Percentiles rank a stretch among this genome's conserved stretches.
phyloP scores from a whole-genome alignment of 2,113 vertebrate genomes.

The Mirounga angustirostris region DNA sequence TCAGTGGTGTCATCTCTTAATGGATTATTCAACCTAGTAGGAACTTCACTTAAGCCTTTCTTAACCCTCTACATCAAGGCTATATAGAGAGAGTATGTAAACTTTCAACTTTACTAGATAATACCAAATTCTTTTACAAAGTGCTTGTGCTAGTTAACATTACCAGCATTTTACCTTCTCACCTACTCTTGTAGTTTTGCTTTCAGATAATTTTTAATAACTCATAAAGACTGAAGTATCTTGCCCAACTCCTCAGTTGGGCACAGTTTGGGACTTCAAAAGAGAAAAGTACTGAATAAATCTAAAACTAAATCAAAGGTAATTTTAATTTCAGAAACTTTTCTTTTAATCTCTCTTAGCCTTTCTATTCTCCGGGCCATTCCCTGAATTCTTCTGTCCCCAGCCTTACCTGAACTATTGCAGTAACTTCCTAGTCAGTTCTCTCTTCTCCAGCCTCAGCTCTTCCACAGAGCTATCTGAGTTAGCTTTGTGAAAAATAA shows the following conservation, averaged over 20 bases:
- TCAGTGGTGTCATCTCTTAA: not conserved
- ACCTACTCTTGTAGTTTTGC: not conserved
- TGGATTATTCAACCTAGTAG: not conserved
- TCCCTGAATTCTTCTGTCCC: not conserved
- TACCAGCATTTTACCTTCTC: not conserved
- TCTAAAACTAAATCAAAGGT: slow-evolving; percentile 53
- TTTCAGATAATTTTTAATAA: slow-evolving; percentile 41
- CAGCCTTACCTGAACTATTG: not conserved
- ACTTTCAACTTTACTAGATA: not conserved
- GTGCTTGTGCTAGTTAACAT: slow-evolving; percentile 29
- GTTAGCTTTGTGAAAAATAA: slow-evolving; percentile 6
- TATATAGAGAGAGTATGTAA: not conserved
- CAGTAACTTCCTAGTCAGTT: not conserved
- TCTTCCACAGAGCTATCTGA: not conserved
- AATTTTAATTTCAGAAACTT: slow-evolving; percentile 10
- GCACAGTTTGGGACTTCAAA: not conserved
- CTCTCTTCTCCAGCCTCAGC: not conserved
- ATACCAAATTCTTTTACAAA: not conserved
- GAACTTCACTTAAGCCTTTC: not conserved
- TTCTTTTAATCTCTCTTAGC: not conserved
- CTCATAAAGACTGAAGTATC: not conserved
- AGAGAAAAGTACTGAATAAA: not conserved
- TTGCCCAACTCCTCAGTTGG: not conserved
- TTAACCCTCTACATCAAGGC: not conserved
- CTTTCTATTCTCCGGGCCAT: not conserved